A percentile compares a stretch with the other conserved stretches of the same genome.
Evolutionary conservation across 2,888 invertebrate genomes (phyloP).

Genomic region (Pyralis farinalis): DNA sequence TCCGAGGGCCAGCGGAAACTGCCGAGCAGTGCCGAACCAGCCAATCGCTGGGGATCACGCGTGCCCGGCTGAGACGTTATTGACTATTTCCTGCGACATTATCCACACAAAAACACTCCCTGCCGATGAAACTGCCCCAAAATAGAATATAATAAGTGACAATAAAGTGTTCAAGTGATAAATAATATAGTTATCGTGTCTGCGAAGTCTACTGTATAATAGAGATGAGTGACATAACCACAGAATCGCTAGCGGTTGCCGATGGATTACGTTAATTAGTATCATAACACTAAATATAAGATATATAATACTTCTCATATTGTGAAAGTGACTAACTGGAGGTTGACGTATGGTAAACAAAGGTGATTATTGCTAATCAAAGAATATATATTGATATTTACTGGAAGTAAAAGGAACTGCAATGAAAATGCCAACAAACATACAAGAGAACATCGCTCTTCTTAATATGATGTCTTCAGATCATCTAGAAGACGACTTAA

Average conservation of each 20-base stretch:
- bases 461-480: constrained; percentile 87
- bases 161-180: constrained; percentile 49
- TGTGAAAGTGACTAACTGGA: not conserved
- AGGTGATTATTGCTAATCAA: not conserved
- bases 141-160: constrained; percentile 38
- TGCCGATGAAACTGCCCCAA: constrained; percentile 43
- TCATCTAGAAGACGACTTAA: constrained; percentile 95
- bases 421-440: constrained; percentile 62
- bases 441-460: constrained; percentile 70
- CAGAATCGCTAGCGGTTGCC: constrained; percentile 42
- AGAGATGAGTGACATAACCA: constrained; percentile 45
- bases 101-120: constrained; percentile 40
- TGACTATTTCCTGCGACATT: constrained; percentile 67
- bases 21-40: constrained; percentile 68
- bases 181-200: constrained; percentile 33
- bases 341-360: not conserved
- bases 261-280: constrained; percentile 47
- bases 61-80: constrained; percentile 57
- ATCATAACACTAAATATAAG: constrained; percentile 29
- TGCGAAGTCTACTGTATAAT: constrained; percentile 37
- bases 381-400: constrained; percentile 27
- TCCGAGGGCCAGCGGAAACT: constrained; percentile 46
- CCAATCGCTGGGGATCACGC: constrained; percentile 53
- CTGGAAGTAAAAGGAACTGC: constrained; percentile 19
- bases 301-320: not conserved